Conservation (phyloP, 2,888 invertebrate species). For the Nesidiocoris tenuis region DNA sequence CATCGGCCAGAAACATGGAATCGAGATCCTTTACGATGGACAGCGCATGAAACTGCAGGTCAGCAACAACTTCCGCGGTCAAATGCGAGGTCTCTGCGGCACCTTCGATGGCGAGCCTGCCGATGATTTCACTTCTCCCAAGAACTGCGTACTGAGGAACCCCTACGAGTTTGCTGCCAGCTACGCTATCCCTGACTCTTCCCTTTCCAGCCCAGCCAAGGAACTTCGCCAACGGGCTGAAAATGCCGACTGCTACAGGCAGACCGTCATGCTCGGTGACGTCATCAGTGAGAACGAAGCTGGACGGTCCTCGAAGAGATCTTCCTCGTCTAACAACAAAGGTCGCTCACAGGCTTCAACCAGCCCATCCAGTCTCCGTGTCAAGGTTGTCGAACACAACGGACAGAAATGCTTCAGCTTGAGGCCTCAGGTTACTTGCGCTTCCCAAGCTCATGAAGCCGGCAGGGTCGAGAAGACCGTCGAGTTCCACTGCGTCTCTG, state of each 20-base stretch:
- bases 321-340: conserved; percentile 57
- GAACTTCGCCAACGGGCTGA: conserved; percentile 54
- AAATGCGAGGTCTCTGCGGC: conserved; percentile 67
- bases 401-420: conserved; percentile 65
- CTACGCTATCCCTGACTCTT: conserved; percentile 57
- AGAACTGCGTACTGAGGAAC: conserved; percentile 59
- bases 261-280: conserved; percentile 49
- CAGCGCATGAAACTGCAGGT: conserved; percentile 56
- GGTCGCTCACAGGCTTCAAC: conserved; percentile 4
- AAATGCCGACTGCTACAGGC: conserved; percentile 44
- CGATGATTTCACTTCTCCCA: conserved; percentile 63
- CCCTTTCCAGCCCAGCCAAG: conserved; percentile 45
- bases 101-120: conserved; percentile 62
- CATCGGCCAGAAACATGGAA: conserved; percentile 51
- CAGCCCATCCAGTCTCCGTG: conserved; percentile 44
- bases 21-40: conserved; percentile 63
- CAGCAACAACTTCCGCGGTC: conserved; percentile 35
- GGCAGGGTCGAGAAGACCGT: conserved; percentile 57
- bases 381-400: conserved; percentile 55
- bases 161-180: conserved; percentile 61
- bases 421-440: conserved; percentile 61
- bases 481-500: conserved; percentile 55
- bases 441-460: conserved; percentile 56
- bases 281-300: conserved; percentile 44
- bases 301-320: conserved; percentile 25